These are phyloP conservation scores for Mus minutoides DNA, from an alignment of 2,797 vertebrate species.

Conservation along the genomic window DNA sequence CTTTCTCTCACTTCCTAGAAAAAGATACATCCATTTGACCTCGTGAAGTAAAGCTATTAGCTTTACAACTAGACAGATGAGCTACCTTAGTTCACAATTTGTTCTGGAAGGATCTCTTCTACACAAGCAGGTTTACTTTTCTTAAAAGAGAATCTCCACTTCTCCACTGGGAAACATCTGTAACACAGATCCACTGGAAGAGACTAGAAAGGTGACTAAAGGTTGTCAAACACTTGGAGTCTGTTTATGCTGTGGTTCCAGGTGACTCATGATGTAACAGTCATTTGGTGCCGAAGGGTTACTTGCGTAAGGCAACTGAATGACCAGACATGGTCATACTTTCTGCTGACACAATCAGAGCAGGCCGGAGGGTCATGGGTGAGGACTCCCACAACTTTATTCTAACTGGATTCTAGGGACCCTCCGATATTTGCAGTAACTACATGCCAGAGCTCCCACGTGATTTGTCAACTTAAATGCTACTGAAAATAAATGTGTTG, in stretches of 20 bases:
- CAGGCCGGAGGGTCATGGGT: neutral
- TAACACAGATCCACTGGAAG: neutral
- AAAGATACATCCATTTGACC: neutral
- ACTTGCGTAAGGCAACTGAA: neutral
- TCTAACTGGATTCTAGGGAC: neutral
- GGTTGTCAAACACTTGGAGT: neutral
- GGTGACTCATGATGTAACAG: neutral
- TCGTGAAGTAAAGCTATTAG: neutral
- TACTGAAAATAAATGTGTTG: slow-evolving; percentile 9
- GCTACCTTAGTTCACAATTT: slow-evolving; percentile 1
- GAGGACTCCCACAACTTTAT: neutral
- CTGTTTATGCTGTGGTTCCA: neutral
- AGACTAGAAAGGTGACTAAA: neutral
- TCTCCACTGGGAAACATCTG: neutral
- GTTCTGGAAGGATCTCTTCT: slow-evolving; percentile 13
- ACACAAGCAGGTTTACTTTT: neutral
- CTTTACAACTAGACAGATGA: slow-evolving; percentile 6
- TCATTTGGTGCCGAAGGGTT: neutral
- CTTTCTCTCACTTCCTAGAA: neutral
- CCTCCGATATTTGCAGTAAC: neutral
- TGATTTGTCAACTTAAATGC: neutral
- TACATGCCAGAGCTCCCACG: neutral
- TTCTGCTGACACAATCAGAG: neutral
- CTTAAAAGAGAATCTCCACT: neutral
- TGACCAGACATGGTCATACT: neutral